Evolutionary conservation across 2,797 vertebrate genomes (phyloP).

Genomic region (Mus caroli): DNA sequence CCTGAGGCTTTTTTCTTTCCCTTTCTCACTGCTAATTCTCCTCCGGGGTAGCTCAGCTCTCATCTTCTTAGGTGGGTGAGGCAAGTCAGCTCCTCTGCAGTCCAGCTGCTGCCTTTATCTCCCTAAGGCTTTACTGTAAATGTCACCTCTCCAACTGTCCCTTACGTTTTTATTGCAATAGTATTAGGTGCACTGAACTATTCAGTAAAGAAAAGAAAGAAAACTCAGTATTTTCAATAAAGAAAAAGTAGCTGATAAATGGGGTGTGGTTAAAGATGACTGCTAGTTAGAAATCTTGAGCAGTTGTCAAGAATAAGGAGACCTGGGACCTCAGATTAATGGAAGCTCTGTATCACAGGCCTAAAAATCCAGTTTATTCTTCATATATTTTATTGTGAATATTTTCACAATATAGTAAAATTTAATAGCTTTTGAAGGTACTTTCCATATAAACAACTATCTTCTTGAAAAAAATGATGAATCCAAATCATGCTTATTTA

Average conservation of each 20-base stretch:
- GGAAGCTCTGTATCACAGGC: constrained; percentile 91
- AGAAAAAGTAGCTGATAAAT: constrained; percentile 71
- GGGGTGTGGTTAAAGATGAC: constrained; percentile 64
- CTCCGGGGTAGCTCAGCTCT: constrained; percentile 71
- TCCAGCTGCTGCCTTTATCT: constrained; percentile 72
- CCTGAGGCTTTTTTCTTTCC: constrained; percentile 76
- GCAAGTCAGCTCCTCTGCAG: constrained; percentile 76
- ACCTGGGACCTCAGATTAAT: constrained; percentile 86
- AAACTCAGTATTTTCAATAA: constrained; percentile 68
- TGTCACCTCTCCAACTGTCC: constrained; percentile 78
- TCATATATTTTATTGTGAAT: constrained; percentile 87
- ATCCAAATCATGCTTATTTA: constrained; percentile 91
- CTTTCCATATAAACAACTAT: constrained; percentile 88
- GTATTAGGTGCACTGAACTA: constrained; percentile 72
- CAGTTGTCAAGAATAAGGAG: constrained; percentile 80
- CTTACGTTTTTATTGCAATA: constrained; percentile 68
- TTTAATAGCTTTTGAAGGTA: constrained; percentile 87
- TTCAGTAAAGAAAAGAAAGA: constrained; percentile 65
- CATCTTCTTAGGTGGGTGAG: constrained; percentile 79
- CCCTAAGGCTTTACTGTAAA: constrained; percentile 74
- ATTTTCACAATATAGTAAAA: constrained; percentile 85
- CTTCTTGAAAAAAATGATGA: constrained; percentile 88
- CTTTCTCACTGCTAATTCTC: constrained; percentile 70
- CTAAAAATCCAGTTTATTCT: constrained; percentile 89
- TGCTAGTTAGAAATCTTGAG: constrained; percentile 82